Evolutionary conservation across 2,797 vertebrate species (phyloP).

Genomic region (Poecilia velifera): DNA sequence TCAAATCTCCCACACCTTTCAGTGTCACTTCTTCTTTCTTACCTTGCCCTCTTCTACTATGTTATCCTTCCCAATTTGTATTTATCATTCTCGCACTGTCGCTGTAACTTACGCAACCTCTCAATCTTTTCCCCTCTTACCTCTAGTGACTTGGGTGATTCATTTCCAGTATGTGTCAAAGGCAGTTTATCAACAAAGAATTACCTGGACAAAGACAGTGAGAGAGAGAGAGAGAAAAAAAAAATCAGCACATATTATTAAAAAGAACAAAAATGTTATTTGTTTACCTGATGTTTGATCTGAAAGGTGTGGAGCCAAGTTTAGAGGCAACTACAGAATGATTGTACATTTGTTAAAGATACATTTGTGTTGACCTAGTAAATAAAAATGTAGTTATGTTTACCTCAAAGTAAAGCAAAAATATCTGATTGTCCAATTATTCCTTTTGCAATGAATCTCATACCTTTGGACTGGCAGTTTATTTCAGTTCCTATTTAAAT

Average conservation of each 20-base stretch:
- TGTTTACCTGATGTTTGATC: conserved; percentile 8
- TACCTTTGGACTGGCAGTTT: neutral
- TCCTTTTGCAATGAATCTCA: neutral
- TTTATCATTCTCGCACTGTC: conserved; percentile 34
- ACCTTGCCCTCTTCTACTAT: conserved; percentile 16
- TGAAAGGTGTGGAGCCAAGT: neutral
- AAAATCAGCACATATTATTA: neutral
- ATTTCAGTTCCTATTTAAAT: neutral
- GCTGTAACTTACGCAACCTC: conserved; percentile 11
- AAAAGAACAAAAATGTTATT: neutral
- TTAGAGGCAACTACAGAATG: neutral
- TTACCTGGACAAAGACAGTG: neutral
- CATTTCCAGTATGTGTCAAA: conserved; percentile 8
- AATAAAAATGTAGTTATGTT: neutral
- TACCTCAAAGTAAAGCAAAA: neutral
- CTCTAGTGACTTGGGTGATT: conserved; percentile 4
- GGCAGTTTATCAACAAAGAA: neutral
- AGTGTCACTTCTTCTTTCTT: conserved; percentile 7
- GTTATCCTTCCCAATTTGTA: conserved; percentile 24
- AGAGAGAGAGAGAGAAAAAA: no score
- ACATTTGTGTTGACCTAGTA: neutral
- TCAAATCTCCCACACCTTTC: conserved; percentile 15
- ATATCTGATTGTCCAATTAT: neutral
- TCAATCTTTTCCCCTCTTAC: neutral
- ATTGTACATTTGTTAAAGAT: neutral